Evolutionary conservation across 2,888 invertebrate genomes (phyloP), one percentile per base, ranked within the genome.

Genomic region (Platerodrilus igneus): DNA sequence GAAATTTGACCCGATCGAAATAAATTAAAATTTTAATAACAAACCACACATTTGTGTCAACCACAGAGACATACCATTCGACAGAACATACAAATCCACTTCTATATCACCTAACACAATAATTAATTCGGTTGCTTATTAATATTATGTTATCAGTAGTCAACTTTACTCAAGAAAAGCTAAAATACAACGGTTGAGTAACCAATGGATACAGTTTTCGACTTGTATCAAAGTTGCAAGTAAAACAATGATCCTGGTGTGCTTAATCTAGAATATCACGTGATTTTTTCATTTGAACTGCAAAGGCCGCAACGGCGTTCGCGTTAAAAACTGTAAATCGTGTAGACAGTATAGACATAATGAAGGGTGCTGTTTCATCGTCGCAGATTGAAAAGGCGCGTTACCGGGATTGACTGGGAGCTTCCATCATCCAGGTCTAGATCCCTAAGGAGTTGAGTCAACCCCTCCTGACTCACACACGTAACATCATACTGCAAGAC

Each of bases 381-480:
- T 51, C 54, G 63, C 58, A 64, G 64, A 65, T 65, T 66, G 66
- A 66, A 66, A 66, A 65, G 64, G 59, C 63, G 63, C 64, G 64
- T 64, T 62, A 65, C 64, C 60, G 54, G 62, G 63, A 66, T 65
- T 64, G 66, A 65, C 63, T 64, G 57, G 57, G 55, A 58, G 60
- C 59, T 60, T 64, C 64, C 64, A 64, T 65, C 66, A 65, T 65
- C 63, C 61, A 58, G 57, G 57, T 58, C 61, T 56, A 41, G 45
- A 52, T 64, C 66, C 64, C 62, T 19, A 37, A 59, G 64, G 64
- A 63, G 54, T 61, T 59, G 56, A 60, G 53, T 58, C 60, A 59
- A 59, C 57, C 57, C 56, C 51, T 51, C 48, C 51, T 59, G 58
- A 60, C 59, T 57, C 61, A 60, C 56, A 54, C 59, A 56, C 53